A percentile compares a stretch with the other conserved stretches of the same genome.
Conservation (phyloP, 2,797 vertebrate species). For the Thamnophis elegans region DNA sequence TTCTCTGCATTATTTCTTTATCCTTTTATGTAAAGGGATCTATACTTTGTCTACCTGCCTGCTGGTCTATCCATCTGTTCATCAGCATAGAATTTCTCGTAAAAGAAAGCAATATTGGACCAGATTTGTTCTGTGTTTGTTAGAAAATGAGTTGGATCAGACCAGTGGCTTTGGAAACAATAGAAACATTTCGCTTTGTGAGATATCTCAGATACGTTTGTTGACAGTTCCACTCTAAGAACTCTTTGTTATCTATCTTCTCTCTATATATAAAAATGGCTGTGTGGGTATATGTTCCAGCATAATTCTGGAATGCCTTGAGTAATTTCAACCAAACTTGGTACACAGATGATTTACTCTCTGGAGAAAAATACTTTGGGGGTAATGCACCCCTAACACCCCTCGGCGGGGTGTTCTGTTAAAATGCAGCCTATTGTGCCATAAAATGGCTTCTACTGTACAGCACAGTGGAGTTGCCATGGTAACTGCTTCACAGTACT, state of each 20-base stretch:
- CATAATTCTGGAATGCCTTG: too few relatives aligned
- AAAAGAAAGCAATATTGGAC: neutral
- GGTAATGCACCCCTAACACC: too few relatives aligned
- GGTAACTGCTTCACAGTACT: too few relatives aligned
- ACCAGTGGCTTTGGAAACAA: neutral
- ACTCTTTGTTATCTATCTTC: neutral
- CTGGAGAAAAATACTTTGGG: too few relatives aligned
- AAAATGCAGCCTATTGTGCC: too few relatives aligned
- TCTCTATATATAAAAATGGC: too few relatives aligned
- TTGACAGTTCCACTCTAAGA: neutral
- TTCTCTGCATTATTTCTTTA: neutral
- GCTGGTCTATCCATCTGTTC: neutral
- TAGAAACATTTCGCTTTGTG: neutral
- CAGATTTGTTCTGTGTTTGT: neutral
- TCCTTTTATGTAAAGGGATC: neutral
- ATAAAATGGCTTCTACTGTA: too few relatives aligned
- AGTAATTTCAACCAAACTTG: too few relatives aligned
- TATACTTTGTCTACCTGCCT: neutral
- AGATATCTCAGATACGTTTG: neutral
- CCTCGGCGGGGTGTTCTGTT: too few relatives aligned
- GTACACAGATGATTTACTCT: too few relatives aligned
- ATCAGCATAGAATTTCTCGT: neutral
- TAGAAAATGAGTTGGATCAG: neutral
- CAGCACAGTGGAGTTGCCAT: too few relatives aligned
- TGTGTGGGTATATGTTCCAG: too few relatives aligned